These are phyloP conservation scores for Unio delphinus DNA, from an alignment of 2,888 invertebrate species.

Conservation along the genomic window DNA sequence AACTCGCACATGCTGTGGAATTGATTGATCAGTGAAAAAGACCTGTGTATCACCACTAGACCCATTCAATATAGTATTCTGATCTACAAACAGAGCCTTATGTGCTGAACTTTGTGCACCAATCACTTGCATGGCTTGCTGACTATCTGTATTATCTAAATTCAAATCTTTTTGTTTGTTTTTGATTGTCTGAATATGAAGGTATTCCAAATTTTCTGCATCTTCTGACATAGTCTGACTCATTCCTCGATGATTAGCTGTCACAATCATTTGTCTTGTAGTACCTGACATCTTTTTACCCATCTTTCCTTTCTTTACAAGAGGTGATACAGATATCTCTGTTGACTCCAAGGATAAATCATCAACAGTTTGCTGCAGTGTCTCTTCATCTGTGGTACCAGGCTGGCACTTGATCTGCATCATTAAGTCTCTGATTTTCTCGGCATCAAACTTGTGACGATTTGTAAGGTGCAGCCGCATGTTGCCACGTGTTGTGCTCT, in stretches of 20 bases:
- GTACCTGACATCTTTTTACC: no score
- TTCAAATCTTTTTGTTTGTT: no score
- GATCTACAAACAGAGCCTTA: background rate
- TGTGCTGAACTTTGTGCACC: background rate
- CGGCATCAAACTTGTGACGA: conserved; percentile 41
- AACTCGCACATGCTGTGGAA: conserved; percentile 17
- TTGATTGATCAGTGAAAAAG: background rate
- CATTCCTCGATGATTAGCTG: no score
- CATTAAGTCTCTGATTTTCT: conserved; percentile 44
- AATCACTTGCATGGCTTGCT: no score
- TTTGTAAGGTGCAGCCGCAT: conserved; percentile 56
- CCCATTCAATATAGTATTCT: background rate
- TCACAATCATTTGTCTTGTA: no score
- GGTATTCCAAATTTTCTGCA: no score
- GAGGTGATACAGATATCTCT: no score
- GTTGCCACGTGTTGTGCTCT: conserved; percentile 59
- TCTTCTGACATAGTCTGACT: no score
- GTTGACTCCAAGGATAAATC: no score
- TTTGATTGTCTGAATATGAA: no score
- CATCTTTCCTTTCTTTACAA: background rate
- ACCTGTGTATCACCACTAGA: background rate
- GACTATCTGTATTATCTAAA: no score
- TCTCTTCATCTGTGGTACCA: background rate
- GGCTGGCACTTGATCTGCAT: conserved; percentile 7
- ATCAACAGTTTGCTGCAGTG: no score